Base-by-base conservation (phyloP, 1,140 invertebrate genomes). In the Semibalanus balanoides region DNA sequence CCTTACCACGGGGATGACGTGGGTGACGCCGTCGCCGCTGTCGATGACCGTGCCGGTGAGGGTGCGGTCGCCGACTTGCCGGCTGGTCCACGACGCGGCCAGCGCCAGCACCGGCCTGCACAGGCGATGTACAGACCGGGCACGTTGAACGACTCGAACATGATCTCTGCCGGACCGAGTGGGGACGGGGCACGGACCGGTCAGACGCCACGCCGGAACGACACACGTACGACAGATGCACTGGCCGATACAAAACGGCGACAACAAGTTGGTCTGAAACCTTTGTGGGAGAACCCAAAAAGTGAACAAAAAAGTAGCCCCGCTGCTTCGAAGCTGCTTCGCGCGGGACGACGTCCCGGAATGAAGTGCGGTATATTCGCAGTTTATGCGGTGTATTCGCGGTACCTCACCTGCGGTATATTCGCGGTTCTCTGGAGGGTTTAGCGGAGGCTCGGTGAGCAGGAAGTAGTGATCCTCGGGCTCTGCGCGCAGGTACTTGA, bases 141-240 rank as follows among this genome's bases (percentile, higher is more conserved):
- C 76, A 99, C 97, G 86, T 99, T 99, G 85, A 99, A 99, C 30
- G 97, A 97, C 85, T 99, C 98, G 86, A 99, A 99, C 97, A 99
- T 99, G 78, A 99, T 99, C 88, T 99, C 98, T 80, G 82, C 30
- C 51, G 51, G 51, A 7, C 14, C 7, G 14, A 25, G n/a, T n/a
- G n/a, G n/a, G n/a, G 35, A 17, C 35, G 5, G 35, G 35, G 35
- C 35, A 17, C 5, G 35, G 35, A 40, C 5, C 17, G 35, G 35
- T 40, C 35, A 40, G 35, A 40, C 35, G 17, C 5, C 35, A 40
- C n/a, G n/a, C n/a, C n/a, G n/a, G n/a, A n/a, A n/a, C n/a, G n/a
- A n/a, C n/a, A n/a, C n/a, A n/a, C n/a, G n/a, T n/a, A n/a, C n/a
- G n/a, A n/a, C n/a, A n/a, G n/a, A n/a, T n/a, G n/a, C n/a, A n/a